Conservation (phyloP, 2,888 invertebrate species). For the Parascotia fuliginaria region DNA sequence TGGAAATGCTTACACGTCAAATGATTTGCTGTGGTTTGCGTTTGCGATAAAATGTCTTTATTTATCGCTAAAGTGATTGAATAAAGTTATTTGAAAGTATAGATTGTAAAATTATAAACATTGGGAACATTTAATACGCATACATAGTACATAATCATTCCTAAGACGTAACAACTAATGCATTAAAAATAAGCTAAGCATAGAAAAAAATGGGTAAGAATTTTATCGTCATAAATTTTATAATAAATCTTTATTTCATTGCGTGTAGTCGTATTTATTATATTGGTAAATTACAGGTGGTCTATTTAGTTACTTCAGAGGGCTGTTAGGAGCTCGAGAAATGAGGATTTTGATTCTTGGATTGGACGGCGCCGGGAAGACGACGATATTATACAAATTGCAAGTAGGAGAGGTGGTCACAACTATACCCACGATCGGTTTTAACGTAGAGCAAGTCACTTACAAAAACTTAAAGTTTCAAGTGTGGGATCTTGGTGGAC, state of each 20-base stretch:
- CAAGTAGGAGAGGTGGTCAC: constrained; percentile 99
- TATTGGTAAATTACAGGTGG: constrained; percentile 89
- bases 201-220: constrained; percentile 79
- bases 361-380: constrained; percentile 99
- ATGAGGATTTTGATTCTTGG: constrained; percentile 99
- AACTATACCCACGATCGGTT: constrained; percentile 98
- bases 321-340: constrained; percentile 97
- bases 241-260: constrained; percentile 33
- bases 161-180: constrained; percentile 69
- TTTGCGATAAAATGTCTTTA: constrained; percentile 63
- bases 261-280: constrained; percentile 18
- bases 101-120: constrained; percentile 45
- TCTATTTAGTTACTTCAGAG: constrained; percentile 97
- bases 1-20: constrained; percentile 74
- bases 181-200: constrained; percentile 68
- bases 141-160: constrained; percentile 55
- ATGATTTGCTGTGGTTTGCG: constrained; percentile 53
- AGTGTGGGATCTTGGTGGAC: constrained; percentile 99
- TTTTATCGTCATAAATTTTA: constrained; percentile 45
- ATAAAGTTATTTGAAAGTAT: constrained; percentile 41
- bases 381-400: constrained; percentile 98
- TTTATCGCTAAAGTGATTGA: constrained; percentile 53
- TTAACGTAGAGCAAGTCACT: constrained; percentile 99
- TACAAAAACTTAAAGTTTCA: constrained; percentile 99
- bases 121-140: constrained; percentile 49